Base-by-base conservation (phyloP, 2,797 vertebrate genomes). In the Epinephelus awoara region DNA sequence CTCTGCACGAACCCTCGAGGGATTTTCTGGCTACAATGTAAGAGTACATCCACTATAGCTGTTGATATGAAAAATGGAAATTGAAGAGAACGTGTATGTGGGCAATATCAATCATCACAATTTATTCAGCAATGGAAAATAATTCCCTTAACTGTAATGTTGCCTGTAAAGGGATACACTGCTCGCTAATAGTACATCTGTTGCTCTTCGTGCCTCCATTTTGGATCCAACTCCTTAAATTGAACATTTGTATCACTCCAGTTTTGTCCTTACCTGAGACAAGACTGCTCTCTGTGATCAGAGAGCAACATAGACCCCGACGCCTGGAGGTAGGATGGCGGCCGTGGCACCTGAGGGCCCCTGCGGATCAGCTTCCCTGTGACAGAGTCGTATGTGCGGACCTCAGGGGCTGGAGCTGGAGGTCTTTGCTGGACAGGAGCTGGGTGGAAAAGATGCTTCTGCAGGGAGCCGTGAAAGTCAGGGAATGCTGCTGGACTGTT, bases 311-410 rank as follows among this genome's bases (percentile, higher is more conserved):
- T 67, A 5, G 95, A 90, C 78, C 91, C 93, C 25, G 96, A 93
- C 15, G 92, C 71, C 49, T 97, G 96, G 70, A 94, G 90, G 89
- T 95, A 97, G 42, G 92, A 61, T 0, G 93, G 82, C 3, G 94
- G 95, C 23, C 89, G 91, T 0, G 94, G 83, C 12, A 71, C 84
- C 71, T 94, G 96, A 4, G 96, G 74, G 0, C 94, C 94, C 67
- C 96, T 96, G 56, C 98, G 96, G 91, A 98, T 98, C 66, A 99
- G 96, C 86, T 98, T 99, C 69, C 98, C 98, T 0, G 98, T 99
- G 82, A 96, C 95, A 0, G 97, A 93, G 87, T 99, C 97, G 6
- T 99, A 99, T 65, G 97, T 96, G 5, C 97, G 96, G 34, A 96
- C 91, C 84, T 98, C 97, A 0, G 96, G 97, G 55, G 94, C 92